Base-by-base conservation (phyloP, 1,140 invertebrate genomes). In the Hormaphis cornu region DNA sequence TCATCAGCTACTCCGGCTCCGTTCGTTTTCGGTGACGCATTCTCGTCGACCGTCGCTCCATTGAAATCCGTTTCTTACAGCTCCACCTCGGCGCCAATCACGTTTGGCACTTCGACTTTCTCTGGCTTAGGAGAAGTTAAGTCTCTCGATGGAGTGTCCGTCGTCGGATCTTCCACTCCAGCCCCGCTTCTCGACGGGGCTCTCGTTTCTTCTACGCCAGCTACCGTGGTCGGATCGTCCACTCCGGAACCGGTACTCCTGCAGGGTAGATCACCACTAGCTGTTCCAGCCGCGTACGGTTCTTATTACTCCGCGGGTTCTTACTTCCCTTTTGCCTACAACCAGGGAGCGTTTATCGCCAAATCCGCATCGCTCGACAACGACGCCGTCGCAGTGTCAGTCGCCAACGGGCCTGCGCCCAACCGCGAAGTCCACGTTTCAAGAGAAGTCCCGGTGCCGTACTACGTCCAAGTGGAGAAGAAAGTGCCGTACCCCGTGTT, bases 401-500 rank as follows among this genome's bases (percentile, higher is more conserved):
- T 50, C 6, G 44, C 70, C n/a, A n/a, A n/a, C 26, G 37, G 24
- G 0, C 63, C 53, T 9, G 61, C 50, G 72, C 81, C 86, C 72
- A 80, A 85, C 74, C 89, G 86, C 76, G 88, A 86, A 70, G 79
- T 88, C 74, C 87, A 86, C 30, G 78, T 89, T 26, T 82, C 86
- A 48, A 89, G 89, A 76, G 85, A 85, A 75, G 82, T 90, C 1
- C 88, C 84, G 61, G 78, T 84, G 0, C 89, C 87, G 0, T 88
- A 89, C 77, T 88, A 87, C 50, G 75, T 76, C 4, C 73, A 73
- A 56, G 70, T 76, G 42, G 75, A 76, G 46, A 76, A 75, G 74
- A 77, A 78, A 12, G 59, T 72, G 1, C 71, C 72, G n/a, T 72
- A 72, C 61, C 72, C 72, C 12, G 74, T 76, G 1, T 88, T 87